Conservation (phyloP, 2,113 vertebrate genomes). For the Cranoglanis bouderius region DNA sequence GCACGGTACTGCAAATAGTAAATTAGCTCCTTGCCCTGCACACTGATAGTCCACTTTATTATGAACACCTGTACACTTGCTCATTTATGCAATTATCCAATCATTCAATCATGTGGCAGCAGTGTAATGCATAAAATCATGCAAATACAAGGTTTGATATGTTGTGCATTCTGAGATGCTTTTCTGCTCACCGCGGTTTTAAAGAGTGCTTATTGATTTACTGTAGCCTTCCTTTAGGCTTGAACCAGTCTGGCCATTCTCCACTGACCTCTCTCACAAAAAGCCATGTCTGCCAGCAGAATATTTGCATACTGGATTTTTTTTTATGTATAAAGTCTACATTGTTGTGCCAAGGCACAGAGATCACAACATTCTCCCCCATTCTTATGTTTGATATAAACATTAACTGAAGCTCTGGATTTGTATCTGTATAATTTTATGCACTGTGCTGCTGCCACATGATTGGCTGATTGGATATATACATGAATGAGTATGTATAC, state of each 20-base stretch:
- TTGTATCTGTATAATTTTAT: neutral
- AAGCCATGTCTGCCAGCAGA: neutral
- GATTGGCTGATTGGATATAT: neutral
- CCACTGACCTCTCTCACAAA: neutral
- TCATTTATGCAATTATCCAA: neutral
- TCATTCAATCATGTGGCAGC: neutral
- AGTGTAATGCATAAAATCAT: no score
- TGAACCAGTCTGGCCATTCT: no score
- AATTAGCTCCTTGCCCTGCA: neutral
- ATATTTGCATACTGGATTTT: neutral
- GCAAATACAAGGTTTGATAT: neutral
- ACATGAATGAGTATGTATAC: neutral
- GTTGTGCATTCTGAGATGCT: neutral
- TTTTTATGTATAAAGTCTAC: neutral
- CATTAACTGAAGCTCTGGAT: neutral
- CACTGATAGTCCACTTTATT: neutral
- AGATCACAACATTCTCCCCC: neutral
- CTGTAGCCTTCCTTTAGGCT: neutral
- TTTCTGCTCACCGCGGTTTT: neutral
- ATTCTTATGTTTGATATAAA: neutral
- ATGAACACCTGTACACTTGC: neutral
- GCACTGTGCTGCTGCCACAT: neutral
- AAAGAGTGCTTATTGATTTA: neutral
- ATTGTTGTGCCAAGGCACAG: neutral
- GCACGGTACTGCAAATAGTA: constrained; percentile 69